phyloP scores from a whole-genome alignment of 2,797 vertebrate species.

The Austrolebias charrua region DNA sequence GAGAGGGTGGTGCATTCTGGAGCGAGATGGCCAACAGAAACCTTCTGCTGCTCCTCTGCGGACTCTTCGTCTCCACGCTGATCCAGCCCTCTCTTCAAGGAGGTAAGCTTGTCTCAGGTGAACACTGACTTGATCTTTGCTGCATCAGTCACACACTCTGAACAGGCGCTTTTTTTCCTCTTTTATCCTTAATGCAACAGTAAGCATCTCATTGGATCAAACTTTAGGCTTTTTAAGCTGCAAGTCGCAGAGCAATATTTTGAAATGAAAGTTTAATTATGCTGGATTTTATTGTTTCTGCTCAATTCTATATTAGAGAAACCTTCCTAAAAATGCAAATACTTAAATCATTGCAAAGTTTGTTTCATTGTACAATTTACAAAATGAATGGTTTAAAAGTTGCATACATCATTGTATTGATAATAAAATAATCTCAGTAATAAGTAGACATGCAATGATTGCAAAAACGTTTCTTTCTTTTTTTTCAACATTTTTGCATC shows the following conservation, averaged over 20 bases:
- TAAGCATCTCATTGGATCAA: neutral
- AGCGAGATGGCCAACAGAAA: conserved; percentile 91
- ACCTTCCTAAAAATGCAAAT: neutral
- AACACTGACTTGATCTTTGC: conserved; percentile 39
- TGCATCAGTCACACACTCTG: conserved; percentile 34
- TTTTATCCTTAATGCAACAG: conserved; percentile 1
- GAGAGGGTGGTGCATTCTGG: conserved; percentile 87
- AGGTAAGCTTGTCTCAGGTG: conserved; percentile 84
- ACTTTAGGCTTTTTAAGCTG: conserved; percentile 6
- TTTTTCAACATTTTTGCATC: conserved; percentile 14
- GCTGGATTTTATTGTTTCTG: too few relatives aligned
- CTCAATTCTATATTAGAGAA: too few relatives aligned
- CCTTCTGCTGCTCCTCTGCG: conserved; percentile 82
- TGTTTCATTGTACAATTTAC: conserved; percentile 1
- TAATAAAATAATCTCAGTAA: conserved; percentile 8
- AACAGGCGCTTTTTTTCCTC: conserved; percentile 61
- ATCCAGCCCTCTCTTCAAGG: conserved; percentile 87
- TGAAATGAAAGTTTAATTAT: too few relatives aligned
- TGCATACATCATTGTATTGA: conserved; percentile 8
- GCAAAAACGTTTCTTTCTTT: conserved; percentile 23
- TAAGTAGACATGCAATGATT: conserved; percentile 1
- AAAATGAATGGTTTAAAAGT: neutral
- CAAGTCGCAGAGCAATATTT: neutral
- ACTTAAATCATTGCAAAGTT: neutral
- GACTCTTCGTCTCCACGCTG: conserved; percentile 84